Base-by-base conservation (phyloP, 2,113 vertebrate genomes). In the Corythornis madagascariensis region DNA sequence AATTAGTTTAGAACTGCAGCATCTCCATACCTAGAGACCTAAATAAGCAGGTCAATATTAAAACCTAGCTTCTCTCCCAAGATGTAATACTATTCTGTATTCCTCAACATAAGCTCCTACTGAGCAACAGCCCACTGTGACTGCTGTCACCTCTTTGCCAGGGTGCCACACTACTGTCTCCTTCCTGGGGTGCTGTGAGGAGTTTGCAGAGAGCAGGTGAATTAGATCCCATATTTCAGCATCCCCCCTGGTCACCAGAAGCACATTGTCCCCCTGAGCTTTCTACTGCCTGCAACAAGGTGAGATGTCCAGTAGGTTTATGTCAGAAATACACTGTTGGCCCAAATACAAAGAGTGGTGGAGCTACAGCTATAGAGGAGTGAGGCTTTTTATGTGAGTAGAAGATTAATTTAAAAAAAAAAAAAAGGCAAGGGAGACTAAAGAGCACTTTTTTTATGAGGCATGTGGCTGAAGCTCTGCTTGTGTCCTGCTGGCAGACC, bases 41-140 rank as follows among this genome's bases (percentile, higher is more conserved):
- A 92, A 96, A 94, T 96, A 96, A 97, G 90, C 82, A 95, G 94
- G 92, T 96, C 96, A 96, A 86, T 92, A 84, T 90, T 90, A 94
- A 96, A 96, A 89, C 88, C 92, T 71, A 88, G n/a, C 59, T 94
- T 92, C 69, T 95, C 80, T 95, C 21, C 43, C 59, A 59, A 65
- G 47, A 40, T 0, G 1, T 83, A 87, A 81, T 75, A 71, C 61
- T 43, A 2, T 64, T 67, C 48, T 86, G 48, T 73, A 40, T 66
- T 77, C 38, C 79, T 53, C 63, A n/a, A 6, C 19, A 45, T 81
- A 75, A 77, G 31, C 53, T 75, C 31, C 78, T 64, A 31, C 67
- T 53, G 47, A 89, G 55, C n/a, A 91, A 10, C 73, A 87, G 70
- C 66, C 65, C 4, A 1, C 33, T 64, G 86, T 0, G 0, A 15